Evolutionary conservation across 2,113 vertebrate genomes (phyloP), one percentile per base, ranked within the genome.

Genomic region (Myotis yumanensis): DNA sequence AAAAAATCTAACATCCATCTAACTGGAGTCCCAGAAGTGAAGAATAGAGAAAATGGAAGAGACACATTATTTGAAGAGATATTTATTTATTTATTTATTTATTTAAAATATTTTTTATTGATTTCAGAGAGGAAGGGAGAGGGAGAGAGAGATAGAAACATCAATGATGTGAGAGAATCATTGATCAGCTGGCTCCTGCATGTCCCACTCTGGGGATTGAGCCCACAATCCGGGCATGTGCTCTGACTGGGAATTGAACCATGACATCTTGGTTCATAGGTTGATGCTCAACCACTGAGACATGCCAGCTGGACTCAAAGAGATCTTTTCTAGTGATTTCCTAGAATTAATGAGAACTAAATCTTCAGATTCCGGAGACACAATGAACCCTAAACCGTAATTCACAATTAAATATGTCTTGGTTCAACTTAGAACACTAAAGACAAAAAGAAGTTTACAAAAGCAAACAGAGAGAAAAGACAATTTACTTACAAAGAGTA

Each of bases 381-480:
- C 16, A 95, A 48, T 92, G 79, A 89, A 51, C 84, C 73, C 54
- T 18, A 89, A 57, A 43, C 3, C 32, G 43, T 51, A 79, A 46
- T 79, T 88, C 35, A 72, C 79, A 84, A 17, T 72, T 52, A 64
- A 32, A 52, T 30, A 20, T 52, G 35, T 84, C 40, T 84, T 92
- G 23, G 43, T 79, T 7, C 3, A 52, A 66, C 12, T 62, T 66
- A n/a, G 48, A 90, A 72, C 35, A 80, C 46, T 66, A 28, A 85
- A 91, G 69, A 76, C 77, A 88, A 88, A 73, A 80, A 90, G 25
- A 64, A 73, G 12, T 79, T 85, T 95, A 73, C 11, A 93, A 64
- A 71, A 62, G 22, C 52, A 93, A 80, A 35, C 17, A 66, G 37
- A 90, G 15, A 72, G 32, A 93, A 93, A 81, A 90, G 57, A 52